phyloP scores from a whole-genome alignment of 2,113 vertebrate genomes.

The Myotis davidii region DNA sequence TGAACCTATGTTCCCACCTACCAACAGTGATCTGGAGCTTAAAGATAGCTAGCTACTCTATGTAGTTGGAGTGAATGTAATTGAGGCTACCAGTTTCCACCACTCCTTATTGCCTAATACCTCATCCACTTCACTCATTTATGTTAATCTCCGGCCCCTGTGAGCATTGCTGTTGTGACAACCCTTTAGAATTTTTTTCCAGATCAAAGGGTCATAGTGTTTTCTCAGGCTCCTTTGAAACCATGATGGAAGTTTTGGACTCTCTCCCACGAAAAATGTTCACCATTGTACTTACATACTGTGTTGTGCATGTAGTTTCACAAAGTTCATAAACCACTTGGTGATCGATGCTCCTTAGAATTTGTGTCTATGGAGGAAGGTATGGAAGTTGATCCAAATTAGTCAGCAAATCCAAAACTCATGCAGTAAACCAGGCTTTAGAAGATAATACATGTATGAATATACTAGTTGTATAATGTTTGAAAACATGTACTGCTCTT shows the following conservation, averaged over 20 bases:
- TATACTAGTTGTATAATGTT: constrained; percentile 14
- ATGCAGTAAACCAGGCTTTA: constrained; percentile 10
- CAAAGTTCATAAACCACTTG: background rate
- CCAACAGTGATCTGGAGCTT: background rate
- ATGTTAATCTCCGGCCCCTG: background rate
- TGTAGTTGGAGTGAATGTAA: background rate
- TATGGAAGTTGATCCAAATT: constrained; percentile 8
- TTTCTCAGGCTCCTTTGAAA: background rate
- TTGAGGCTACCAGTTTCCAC: background rate
- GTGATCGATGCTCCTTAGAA: background rate
- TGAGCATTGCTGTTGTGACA: background rate
- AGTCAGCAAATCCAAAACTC: constrained; percentile 32
- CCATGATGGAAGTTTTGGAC: background rate
- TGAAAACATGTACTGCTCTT: constrained; percentile 24
- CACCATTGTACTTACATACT: background rate
- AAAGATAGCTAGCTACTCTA: background rate
- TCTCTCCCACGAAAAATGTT: background rate
- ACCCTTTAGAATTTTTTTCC: background rate
- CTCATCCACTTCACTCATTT: background rate
- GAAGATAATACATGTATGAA: background rate
- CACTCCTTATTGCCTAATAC: background rate
- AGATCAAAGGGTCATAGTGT: background rate
- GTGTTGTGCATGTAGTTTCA: background rate
- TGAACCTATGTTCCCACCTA: background rate
- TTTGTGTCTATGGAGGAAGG: background rate